A percentile compares a stretch with the other conserved stretches of the same genome.
Conservation (phyloP, 1,140 invertebrate genomes). For the Pachyrhynchus sulphureomaculatus region DNA sequence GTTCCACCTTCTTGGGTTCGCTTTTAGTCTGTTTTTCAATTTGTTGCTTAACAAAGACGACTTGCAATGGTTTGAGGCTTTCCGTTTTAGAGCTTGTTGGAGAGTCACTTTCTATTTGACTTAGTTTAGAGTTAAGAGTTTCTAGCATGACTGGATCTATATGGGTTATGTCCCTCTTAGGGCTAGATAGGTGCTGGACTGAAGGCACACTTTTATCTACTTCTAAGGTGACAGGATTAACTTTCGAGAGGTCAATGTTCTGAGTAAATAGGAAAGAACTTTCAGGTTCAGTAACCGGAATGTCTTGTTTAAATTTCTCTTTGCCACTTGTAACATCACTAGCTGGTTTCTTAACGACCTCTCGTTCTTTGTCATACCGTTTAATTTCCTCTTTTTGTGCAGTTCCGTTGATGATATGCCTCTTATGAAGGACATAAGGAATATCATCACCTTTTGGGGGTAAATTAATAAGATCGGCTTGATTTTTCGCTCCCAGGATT, state of each 20-base stretch:
- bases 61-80: conserved; percentile 61
- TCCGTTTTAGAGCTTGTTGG: conserved; percentile 68
- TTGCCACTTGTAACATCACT: conserved; percentile 9
- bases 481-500: conserved; percentile 49
- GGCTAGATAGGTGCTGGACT: conserved; percentile 63
- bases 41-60: conserved; percentile 43
- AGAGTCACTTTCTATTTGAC: conserved; percentile 70
- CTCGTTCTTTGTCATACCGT: conserved; percentile 15
- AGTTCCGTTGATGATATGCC: conserved; percentile 80
- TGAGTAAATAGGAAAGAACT: conserved; percentile 64
- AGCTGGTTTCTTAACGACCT: conserved; percentile 6
- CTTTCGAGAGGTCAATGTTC: conserved; percentile 69
- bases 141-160: conserved; percentile 66
- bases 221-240: conserved; percentile 68
- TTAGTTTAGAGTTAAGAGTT: conserved; percentile 68
- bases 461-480: conserved; percentile 50
- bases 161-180: conserved; percentile 66
- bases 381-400: conserved; percentile 55
- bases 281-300: conserved; percentile 49
- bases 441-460: conserved; percentile 67
- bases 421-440: conserved; percentile 78
- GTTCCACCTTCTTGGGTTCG: conserved; percentile 23
- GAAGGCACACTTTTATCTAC: conserved; percentile 62
- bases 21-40: conserved; percentile 54
- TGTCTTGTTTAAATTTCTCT: conserved; percentile 14